A percentile compares a stretch with the other conserved stretches of the same genome.
Conservation (phyloP, 2,797 vertebrate genomes). For the Gymnodraco acuticeps region DNA sequence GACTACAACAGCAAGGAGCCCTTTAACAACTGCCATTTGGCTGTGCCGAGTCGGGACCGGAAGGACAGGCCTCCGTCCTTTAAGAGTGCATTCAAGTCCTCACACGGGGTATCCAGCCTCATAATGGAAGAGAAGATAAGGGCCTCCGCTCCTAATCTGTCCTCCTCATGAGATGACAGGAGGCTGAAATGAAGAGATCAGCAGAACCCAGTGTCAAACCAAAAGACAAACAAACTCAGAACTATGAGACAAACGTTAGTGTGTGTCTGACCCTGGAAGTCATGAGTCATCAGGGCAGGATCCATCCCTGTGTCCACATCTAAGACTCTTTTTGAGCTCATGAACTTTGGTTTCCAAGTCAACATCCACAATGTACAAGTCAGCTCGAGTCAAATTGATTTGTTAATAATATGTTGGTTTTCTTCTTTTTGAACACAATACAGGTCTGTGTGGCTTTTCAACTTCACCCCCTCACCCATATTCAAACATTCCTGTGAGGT, state of each 20-base stretch:
- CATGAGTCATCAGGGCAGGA: conserved; percentile 58
- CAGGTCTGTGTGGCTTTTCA: conserved; percentile 25
- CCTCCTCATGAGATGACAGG: conserved; percentile 26
- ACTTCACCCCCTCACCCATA: neutral
- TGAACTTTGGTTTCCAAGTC: conserved; percentile 59
- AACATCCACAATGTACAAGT: conserved; percentile 59
- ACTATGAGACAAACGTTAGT: conserved; percentile 33
- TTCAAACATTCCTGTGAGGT: conserved; percentile 32
- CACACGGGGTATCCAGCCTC: conserved; percentile 22
- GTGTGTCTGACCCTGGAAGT: conserved; percentile 45
- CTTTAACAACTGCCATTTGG: conserved; percentile 75
- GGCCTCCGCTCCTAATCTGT: conserved; percentile 87
- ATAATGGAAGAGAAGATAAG: conserved; percentile 65
- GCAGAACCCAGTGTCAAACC: conserved; percentile 8
- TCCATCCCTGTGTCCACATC: conserved; percentile 47
- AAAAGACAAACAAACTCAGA: conserved; percentile 39
- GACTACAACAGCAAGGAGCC: conserved; percentile 66
- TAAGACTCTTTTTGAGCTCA: conserved; percentile 27
- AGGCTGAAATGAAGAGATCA: conserved; percentile 15
- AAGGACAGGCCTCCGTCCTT: conserved; percentile 75
- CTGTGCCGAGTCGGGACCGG: conserved; percentile 12
- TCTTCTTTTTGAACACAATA: conserved; percentile 27
- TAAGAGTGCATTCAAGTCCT: conserved; percentile 49
- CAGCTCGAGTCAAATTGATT: conserved; percentile 38
- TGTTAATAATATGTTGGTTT: conserved; percentile 21